A percentile compares a stretch with the other conserved stretches of the same genome.
These are phyloP conservation scores for Acleris literana DNA, from an alignment of 2,888 invertebrate species.

Conservation along the genomic window DNA sequence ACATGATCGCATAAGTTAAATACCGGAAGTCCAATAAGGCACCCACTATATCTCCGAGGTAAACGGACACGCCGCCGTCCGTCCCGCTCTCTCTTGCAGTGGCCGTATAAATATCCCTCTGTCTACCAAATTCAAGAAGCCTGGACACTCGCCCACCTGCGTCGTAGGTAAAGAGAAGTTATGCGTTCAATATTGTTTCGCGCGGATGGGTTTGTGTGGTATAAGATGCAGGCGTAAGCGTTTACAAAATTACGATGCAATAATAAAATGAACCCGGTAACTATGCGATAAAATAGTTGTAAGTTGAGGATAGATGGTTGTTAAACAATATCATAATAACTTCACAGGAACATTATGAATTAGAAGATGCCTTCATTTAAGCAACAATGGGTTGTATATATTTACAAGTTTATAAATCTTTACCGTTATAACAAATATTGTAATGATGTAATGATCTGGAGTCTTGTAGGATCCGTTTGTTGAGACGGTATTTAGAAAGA, in stretches of 20 bases:
- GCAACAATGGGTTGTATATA: no score
- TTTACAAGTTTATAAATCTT: no score
- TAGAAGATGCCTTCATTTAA: no score
- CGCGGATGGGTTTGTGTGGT: conserved; percentile 29
- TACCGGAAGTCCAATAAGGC: conserved; percentile 36
- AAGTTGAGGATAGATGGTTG: no score
- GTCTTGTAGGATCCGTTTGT: no score
- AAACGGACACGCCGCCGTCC: conserved; percentile 5
- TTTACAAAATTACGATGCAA: not conserved
- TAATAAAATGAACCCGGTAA: not conserved
- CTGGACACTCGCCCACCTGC: conserved; percentile 37
- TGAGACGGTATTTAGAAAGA: no score
- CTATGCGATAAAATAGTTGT: no score
- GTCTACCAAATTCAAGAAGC: conserved; percentile 36
- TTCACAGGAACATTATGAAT: no score
- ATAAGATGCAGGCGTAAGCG: conserved; percentile 1
- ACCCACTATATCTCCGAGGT: conserved; percentile 31
- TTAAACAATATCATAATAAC: no score
- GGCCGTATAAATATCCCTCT: conserved; percentile 31
- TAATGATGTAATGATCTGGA: no score
- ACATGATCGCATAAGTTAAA: conserved; percentile 34
- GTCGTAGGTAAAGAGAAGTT: conserved; percentile 37
- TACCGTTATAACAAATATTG: no score
- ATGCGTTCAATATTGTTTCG: conserved; percentile 37
- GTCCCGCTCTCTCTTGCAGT: conserved; percentile 20